These are phyloP conservation scores for Cydia strobilella DNA, from an alignment of 1,140 invertebrate species.

Conservation along the genomic window DNA sequence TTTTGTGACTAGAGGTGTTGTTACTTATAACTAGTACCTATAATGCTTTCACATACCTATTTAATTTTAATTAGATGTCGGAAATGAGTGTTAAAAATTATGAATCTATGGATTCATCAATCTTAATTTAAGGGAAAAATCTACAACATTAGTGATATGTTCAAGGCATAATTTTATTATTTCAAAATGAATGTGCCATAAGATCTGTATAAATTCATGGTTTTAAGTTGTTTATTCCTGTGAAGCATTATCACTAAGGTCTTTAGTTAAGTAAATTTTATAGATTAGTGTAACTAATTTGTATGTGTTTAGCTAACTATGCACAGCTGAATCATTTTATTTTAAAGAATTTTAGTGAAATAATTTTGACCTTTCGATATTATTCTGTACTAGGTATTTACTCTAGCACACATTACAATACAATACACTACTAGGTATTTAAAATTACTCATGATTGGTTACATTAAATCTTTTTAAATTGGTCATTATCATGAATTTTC, in stretches of 20 bases:
- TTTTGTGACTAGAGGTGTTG: not conserved
- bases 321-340: not conserved
- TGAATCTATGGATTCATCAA: not conserved
- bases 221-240: no score
- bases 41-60: constrained; percentile 36
- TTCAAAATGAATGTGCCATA: no score
- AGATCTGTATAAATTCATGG: no score
- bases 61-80: not conserved
- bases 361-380: not conserved
- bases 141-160: not conserved
- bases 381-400: not conserved
- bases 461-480: not conserved
- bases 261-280: not conserved
- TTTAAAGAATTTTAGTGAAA: not conserved
- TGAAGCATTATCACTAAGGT: not conserved
- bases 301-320: not conserved
- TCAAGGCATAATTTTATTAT: not conserved
- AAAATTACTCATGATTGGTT: not conserved
- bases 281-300: constrained; percentile 14
- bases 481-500: not conserved
- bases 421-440: not conserved
- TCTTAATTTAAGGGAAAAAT: not conserved
- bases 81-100: not conserved
- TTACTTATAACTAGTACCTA: constrained; percentile 6
- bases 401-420: not conserved